Conservation (phyloP, 2,797 vertebrate genomes). For the Crocidura indochinensis region DNA sequence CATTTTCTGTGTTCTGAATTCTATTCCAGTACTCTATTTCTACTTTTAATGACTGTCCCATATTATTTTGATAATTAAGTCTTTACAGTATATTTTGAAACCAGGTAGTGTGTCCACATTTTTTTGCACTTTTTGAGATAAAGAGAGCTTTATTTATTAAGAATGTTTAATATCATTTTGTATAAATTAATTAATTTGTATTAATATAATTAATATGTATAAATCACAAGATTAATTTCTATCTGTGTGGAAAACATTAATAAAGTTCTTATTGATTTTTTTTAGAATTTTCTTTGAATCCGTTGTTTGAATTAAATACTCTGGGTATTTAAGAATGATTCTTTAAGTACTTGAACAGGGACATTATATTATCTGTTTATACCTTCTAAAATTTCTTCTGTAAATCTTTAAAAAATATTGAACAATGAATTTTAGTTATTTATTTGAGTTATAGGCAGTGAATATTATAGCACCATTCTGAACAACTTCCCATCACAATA, state of each 20-base stretch:
- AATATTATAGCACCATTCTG: no score
- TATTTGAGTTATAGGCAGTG: no score
- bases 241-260: not conserved
- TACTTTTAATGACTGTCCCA: not conserved
- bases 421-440: no score
- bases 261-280: not conserved
- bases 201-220: not conserved
- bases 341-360: no score
- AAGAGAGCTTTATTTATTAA: not conserved
- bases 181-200: not conserved
- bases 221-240: not conserved
- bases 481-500: no score
- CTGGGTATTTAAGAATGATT: no score
- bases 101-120: not conserved
- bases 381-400: no score
- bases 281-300: no score
- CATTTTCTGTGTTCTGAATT: not conserved
- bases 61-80: not conserved
- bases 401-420: no score
- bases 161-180: not conserved
- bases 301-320: no score
- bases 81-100: conserved; percentile 10
- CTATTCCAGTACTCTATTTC: not conserved
- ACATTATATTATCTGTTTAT: no score
- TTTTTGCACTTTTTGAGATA: not conserved